A percentile compares a stretch with the other conserved stretches of the same genome.
These are phyloP conservation scores for Ceriagrion tenellum DNA, from an alignment of 2,888 invertebrate species.

Conservation along the genomic window DNA sequence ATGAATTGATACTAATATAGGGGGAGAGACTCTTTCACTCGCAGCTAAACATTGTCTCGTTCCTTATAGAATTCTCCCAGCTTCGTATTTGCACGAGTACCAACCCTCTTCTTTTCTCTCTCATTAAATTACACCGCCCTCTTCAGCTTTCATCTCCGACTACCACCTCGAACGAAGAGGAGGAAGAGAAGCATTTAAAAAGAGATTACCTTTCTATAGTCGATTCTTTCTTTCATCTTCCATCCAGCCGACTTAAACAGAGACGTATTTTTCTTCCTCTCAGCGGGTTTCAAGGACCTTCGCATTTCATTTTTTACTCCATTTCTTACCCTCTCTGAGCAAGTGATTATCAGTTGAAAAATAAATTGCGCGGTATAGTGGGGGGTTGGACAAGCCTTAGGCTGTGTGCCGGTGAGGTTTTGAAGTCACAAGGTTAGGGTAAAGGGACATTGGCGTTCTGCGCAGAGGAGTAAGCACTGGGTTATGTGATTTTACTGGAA, in stretches of 20 bases:
- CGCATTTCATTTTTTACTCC: background rate
- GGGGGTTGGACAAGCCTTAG: background rate
- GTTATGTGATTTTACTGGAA: conserved; percentile 25
- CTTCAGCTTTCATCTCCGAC: conserved; percentile 60
- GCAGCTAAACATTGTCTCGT: background rate
- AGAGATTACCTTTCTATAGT: conserved; percentile 74
- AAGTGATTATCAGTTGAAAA: background rate
- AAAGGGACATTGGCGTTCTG: background rate
- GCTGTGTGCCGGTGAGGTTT: background rate
- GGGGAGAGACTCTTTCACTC: conserved; percentile 1
- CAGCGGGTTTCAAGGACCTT: background rate
- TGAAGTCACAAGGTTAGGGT: background rate
- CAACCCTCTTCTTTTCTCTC: background rate
- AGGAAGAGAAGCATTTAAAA: conserved; percentile 75
- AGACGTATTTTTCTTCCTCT: background rate
- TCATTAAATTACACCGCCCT: conserved; percentile 12
- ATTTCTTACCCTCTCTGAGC: background rate
- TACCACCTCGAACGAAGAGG: conserved; percentile 72
- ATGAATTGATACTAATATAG: conserved; percentile 14
- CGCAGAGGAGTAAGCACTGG: background rate
- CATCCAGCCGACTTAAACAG: conserved; percentile 71
- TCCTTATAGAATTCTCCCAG: background rate
- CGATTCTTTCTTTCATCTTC: conserved; percentile 74
- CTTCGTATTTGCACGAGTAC: background rate
- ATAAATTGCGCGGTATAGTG: background rate